Evolutionary conservation across 2,888 invertebrate species (phyloP), one percentile per base, ranked within the genome.

Genomic region (Eupithecia subfuscata): DNA sequence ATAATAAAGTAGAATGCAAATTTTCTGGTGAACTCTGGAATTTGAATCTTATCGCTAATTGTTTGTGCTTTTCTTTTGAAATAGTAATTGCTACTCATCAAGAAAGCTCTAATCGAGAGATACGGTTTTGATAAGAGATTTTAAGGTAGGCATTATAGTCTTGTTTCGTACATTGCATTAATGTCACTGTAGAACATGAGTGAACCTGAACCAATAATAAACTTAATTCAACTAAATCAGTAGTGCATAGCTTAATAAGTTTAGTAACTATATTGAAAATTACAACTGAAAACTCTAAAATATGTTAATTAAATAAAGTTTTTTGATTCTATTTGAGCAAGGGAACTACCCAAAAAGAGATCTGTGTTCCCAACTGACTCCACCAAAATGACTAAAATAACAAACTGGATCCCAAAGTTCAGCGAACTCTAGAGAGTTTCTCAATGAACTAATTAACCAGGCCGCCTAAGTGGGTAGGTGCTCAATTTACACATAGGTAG

Each of bases 361-460:
- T 30, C 34, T 30, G 63, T 30, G 16, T 34, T 64, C 12, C 60
- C 60, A 3, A 56, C 60, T 60, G 25, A 14, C 25, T 14, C n/a
- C 6, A 60, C 60, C 25, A 25, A 60, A 56, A 60, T 25, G 5
- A 22, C 1, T 40, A 37, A 12, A 43, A 67, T 37, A 40, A 67
- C 37, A 45, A 40, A 68, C 40, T 40, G 43, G 37, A 67, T 37
- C 18, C 64, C 34, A 67, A 22, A 79, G 76, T 74, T 75, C 73
- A 78, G 60, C 65, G 67, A 70, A 64, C 77, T 72, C 69, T n/a
- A 68, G 68, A 73, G 67, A 77, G 75, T 75, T 75, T 75, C 73
- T 77, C 75, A 70, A 73, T 77, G 70, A 75, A 77, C 75, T 73
- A 75, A 75, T 75, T 74, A 72, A 72, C 60, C 70, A 71, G 74